Conservation (phyloP, 2,888 invertebrate genomes). For the Andrena marginata region DNA sequence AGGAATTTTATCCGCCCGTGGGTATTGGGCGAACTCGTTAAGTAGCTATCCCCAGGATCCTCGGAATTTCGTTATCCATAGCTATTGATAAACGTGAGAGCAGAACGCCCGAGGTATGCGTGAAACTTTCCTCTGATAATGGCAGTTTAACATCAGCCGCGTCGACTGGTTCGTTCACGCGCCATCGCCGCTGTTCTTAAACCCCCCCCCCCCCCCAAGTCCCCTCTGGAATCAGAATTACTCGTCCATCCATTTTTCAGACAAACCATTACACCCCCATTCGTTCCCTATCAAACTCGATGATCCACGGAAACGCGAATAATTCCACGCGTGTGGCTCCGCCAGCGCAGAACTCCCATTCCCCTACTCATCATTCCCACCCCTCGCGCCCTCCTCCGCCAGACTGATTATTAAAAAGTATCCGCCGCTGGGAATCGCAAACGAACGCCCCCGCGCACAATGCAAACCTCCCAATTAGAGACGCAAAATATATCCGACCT, state of each 20-base stretch:
- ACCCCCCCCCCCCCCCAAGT: background rate
- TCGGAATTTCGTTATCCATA: constrained; percentile 10
- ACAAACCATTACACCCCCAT: too few species aligned
- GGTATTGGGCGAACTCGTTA: constrained; percentile 14
- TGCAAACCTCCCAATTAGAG: constrained; percentile 35
- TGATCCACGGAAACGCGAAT: too few species aligned
- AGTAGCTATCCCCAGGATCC: constrained; percentile 14
- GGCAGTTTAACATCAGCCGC: background rate
- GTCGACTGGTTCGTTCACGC: background rate
- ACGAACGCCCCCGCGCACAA: background rate
- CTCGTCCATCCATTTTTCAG: too few species aligned
- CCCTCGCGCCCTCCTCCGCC: background rate
- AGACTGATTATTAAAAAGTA: constrained; percentile 28
- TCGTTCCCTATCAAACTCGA: too few species aligned
- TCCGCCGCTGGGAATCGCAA: background rate
- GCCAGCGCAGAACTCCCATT: background rate
- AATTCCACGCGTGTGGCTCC: too few species aligned
- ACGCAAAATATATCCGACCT: constrained; percentile 34
- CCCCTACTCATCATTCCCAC: too few species aligned
- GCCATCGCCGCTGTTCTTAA: background rate
- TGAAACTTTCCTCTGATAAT: constrained; percentile 1
- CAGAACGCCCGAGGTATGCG: background rate
- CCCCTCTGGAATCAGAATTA: too few species aligned
- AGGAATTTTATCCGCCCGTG: constrained; percentile 5
- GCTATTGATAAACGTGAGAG: background rate